Evolutionary conservation across 2,888 invertebrate genomes (phyloP).

Genomic region (Steromphala cineraria): DNA sequence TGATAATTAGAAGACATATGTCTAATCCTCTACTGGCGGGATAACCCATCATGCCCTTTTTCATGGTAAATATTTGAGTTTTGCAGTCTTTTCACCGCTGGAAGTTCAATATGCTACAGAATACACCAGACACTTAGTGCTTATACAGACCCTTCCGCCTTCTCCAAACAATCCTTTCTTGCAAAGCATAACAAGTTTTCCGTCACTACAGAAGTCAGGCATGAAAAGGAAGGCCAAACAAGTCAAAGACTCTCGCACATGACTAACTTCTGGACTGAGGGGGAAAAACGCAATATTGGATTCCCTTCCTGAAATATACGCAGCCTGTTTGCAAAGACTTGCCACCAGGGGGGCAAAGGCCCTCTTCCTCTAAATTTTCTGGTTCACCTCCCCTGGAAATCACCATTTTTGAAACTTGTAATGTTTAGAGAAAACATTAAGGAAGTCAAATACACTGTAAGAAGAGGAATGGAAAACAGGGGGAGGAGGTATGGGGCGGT

Average conservation of each 20-base stretch:
- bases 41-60: slow-evolving; percentile 20
- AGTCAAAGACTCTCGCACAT: slow-evolving; percentile 24
- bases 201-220: slow-evolving; percentile 33
- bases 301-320: slow-evolving; percentile 10
- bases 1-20: slow-evolving; percentile 38
- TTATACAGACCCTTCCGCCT: slow-evolving; percentile 23
- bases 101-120: slow-evolving; percentile 14
- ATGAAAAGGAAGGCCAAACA: slow-evolving; percentile 18
- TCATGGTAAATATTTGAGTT: slow-evolving; percentile 35
- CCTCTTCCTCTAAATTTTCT: background rate
- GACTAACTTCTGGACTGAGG: slow-evolving; percentile 7
- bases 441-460: background rate
- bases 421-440: background rate
- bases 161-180: slow-evolving; percentile 38
- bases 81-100: slow-evolving; percentile 26
- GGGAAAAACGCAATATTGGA: slow-evolving; percentile 24
- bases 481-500: background rate
- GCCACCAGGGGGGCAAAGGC: background rate
- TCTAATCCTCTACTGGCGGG: slow-evolving; percentile 28
- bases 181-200: slow-evolving; percentile 40
- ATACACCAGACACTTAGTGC: slow-evolving; percentile 4
- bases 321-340: background rate
- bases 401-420: background rate
- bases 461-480: background rate
- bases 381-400: slow-evolving; percentile 13